Evolutionary conservation across 2,797 vertebrate species (phyloP).

Genomic region (Harpagifer antarcticus): DNA sequence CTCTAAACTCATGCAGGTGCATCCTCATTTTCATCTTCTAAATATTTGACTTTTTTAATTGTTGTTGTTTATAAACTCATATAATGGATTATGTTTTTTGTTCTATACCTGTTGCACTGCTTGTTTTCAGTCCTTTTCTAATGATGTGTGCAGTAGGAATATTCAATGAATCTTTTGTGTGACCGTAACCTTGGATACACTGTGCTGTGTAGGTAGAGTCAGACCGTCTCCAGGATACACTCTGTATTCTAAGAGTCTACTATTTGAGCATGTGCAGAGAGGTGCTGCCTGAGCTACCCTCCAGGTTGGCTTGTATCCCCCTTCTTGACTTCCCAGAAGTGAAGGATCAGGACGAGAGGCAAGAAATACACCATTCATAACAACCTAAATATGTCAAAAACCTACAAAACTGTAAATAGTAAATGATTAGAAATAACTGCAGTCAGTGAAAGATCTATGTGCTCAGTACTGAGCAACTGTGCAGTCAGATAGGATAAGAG

Average conservation of each 20-base stretch:
- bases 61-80: not conserved
- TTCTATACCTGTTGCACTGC: not conserved
- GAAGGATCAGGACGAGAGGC: constrained; percentile 58
- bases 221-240: constrained; percentile 90
- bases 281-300: constrained; percentile 65
- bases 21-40: not conserved
- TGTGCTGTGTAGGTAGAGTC: constrained; percentile 87
- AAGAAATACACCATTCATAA: constrained; percentile 25
- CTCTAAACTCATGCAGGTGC: constrained; percentile 89
- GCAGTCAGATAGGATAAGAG: constrained; percentile 44
- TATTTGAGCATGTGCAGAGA: constrained; percentile 87
- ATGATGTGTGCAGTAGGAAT: not conserved
- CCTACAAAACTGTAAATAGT: not conserved
- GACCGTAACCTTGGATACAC: not conserved
- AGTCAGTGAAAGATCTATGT: constrained; percentile 10
- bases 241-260: constrained; percentile 88
- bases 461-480: constrained; percentile 35
- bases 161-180: not conserved
- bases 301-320: constrained; percentile 79
- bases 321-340: constrained; percentile 76
- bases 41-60: not conserved
- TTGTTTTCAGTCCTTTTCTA: not conserved
- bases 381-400: not conserved
- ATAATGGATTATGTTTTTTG: not conserved
- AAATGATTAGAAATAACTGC: not conserved